phyloP scores from a whole-genome alignment of 2,113 vertebrate species.

The Thamnaconus septentrionalis region DNA sequence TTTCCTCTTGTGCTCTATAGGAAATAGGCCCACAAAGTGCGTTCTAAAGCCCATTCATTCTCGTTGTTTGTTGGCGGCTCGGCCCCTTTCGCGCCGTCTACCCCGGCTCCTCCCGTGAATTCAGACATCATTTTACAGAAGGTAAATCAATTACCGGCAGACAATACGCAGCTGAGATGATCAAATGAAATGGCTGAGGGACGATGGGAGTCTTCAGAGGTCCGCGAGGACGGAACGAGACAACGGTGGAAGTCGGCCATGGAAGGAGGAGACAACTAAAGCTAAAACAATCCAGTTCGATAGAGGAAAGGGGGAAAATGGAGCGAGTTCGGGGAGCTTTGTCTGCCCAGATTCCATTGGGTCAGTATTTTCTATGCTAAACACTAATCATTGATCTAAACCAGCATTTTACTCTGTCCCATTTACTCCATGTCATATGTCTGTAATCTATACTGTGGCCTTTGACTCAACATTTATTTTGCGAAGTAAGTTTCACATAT shows the following conservation, averaged over 20 bases:
- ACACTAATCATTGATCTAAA: too few species aligned
- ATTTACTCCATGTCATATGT: too few species aligned
- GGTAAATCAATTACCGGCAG: constrained; percentile 61
- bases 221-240: constrained; percentile 12
- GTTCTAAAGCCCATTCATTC: constrained; percentile 3
- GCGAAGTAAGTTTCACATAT: too few species aligned
- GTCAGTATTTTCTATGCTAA: background rate
- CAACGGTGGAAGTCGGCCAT: constrained; percentile 11
- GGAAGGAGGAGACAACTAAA: background rate
- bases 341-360: background rate
- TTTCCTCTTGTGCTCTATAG: background rate
- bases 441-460: too few species aligned
- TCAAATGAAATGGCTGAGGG: constrained; percentile 40
- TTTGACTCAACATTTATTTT: too few species aligned
- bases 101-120: constrained; percentile 39
- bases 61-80: constrained; percentile 1
- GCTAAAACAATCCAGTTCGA: background rate
- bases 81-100: constrained; percentile 24
- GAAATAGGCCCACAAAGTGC: constrained; percentile 33
- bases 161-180: constrained; percentile 46
- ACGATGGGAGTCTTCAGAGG: constrained; percentile 30
- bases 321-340: background rate
- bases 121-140: constrained; percentile 42
- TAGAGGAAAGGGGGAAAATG: background rate
- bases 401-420: too few species aligned